These are phyloP conservation scores for Gobionotothen gibberifrons DNA, from an alignment of 2,797 vertebrate genomes.

Conservation along the genomic window DNA sequence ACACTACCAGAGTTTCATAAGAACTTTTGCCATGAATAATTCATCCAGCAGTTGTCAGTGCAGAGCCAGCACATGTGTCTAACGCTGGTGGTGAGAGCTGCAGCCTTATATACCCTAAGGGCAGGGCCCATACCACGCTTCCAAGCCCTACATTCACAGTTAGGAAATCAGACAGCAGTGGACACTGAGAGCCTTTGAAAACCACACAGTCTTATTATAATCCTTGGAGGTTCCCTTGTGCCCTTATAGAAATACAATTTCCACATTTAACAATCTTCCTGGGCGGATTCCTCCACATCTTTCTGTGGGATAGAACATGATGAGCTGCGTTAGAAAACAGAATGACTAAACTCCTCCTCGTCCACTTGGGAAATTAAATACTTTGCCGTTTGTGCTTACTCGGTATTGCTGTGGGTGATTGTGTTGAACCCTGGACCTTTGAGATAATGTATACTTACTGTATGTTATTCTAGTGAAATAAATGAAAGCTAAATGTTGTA, in stretches of 20 bases:
- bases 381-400: slow-evolving; percentile 40
- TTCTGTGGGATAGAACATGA: slow-evolving; percentile 57
- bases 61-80: slow-evolving; percentile 74
- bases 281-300: slow-evolving; percentile 66
- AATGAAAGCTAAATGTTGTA: slow-evolving; percentile 1
- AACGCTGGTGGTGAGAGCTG: slow-evolving; percentile 61
- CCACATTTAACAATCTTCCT: slow-evolving; percentile 74
- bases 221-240: slow-evolving; percentile 72
- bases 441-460: slow-evolving; percentile 5
- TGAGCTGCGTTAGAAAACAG: slow-evolving; percentile 57
- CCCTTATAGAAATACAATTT: slow-evolving; percentile 77
- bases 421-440: slow-evolving; percentile 19
- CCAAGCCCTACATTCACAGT: slow-evolving; percentile 78
- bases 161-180: slow-evolving; percentile 69
- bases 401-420: slow-evolving; percentile 31
- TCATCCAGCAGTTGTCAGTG: slow-evolving; percentile 45
- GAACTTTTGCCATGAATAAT: slow-evolving; percentile 54
- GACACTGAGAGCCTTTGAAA: slow-evolving; percentile 69
- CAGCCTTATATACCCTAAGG: slow-evolving; percentile 69
- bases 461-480: not conserved
- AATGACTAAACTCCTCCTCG: slow-evolving; percentile 51
- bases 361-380: slow-evolving; percentile 44
- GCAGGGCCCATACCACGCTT: slow-evolving; percentile 69
- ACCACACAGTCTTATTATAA: slow-evolving; percentile 77
- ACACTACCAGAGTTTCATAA: slow-evolving; percentile 43